phyloP scores from a whole-genome alignment of 2,113 vertebrate species.

The Ramphastos sulfuratus region DNA sequence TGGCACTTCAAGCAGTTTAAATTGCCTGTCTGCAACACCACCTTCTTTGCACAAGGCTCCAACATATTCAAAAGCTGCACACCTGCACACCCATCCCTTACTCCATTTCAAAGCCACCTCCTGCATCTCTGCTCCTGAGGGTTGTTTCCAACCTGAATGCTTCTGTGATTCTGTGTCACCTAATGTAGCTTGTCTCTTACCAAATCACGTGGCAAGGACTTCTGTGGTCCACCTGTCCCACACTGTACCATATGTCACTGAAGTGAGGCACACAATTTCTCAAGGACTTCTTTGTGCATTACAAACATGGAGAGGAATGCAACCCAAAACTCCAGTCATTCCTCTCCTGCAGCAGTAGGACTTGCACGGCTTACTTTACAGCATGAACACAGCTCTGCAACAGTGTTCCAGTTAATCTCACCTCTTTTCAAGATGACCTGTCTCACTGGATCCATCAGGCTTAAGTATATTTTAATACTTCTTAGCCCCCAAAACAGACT shows the following conservation, averaged over 20 bases:
- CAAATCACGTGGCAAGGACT: neutral
- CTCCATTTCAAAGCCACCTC: neutral
- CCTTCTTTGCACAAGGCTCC: neutral
- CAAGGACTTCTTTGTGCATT: neutral
- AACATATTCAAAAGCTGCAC: neutral
- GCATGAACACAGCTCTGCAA: neutral
- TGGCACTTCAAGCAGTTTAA: neutral
- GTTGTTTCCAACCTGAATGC: too few relatives aligned
- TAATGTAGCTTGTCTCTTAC: neutral
- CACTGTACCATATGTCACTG: neutral
- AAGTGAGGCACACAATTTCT: neutral
- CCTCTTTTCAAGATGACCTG: neutral
- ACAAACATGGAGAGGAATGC: neutral
- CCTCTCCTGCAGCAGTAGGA: neutral
- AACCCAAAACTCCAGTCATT: neutral
- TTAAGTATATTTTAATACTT: neutral
- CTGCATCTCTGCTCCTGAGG: neutral
- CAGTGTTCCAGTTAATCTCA: neutral
- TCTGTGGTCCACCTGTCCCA: neutral
- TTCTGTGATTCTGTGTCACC: neutral
- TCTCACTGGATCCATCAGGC: neutral
- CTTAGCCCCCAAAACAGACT: neutral
- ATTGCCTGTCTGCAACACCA: fast-evolving
- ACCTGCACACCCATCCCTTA: neutral
- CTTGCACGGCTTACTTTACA: neutral